Percentiles rank a stretch among this genome's conserved stretches.
Evolutionary conservation across 1,140 invertebrate genomes (phyloP).

Genomic region (Drosophila chauvacae): DNA sequence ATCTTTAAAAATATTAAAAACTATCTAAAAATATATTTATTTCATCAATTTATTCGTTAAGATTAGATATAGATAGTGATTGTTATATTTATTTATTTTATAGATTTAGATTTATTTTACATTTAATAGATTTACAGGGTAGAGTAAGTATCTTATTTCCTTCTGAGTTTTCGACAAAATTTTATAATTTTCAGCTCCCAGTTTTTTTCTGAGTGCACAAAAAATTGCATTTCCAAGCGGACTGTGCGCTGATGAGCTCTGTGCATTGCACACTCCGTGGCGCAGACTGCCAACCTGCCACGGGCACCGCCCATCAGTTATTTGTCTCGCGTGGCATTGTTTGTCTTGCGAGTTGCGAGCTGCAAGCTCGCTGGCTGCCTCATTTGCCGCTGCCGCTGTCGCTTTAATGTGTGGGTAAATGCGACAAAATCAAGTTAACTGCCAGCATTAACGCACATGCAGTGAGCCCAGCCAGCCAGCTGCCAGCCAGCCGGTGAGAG

Average conservation of each 20-base stretch:
- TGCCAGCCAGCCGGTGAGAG: background rate
- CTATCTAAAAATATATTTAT: background rate
- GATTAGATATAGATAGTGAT: background rate
- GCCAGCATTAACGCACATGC: conserved; percentile 74
- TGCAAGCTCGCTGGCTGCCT: conserved; percentile 27
- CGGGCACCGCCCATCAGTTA: conserved; percentile 69
- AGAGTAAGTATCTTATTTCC: background rate
- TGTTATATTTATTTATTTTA: background rate
- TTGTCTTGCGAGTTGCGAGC: conserved; percentile 57
- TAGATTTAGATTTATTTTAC: background rate
- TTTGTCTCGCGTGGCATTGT: conserved; percentile 75
- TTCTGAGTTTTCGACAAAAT: background rate
- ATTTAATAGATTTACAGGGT: too few species aligned
- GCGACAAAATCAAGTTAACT: conserved; percentile 83
- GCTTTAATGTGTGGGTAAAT: conserved; percentile 81
- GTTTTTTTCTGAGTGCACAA: conserved; percentile 22
- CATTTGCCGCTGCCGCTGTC: conserved; percentile 41
- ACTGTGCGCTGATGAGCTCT: conserved; percentile 55
- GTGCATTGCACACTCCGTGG: conserved; percentile 68
- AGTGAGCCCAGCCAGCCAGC: background rate
- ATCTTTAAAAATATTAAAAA: background rate
- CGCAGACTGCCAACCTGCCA: conserved; percentile 66
- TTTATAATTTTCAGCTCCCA: background rate
- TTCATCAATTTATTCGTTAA: background rate
- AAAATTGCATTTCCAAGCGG: conserved; percentile 71